phyloP scores from a whole-genome alignment of 2,113 vertebrate genomes.

The Gallinago undulata region DNA sequence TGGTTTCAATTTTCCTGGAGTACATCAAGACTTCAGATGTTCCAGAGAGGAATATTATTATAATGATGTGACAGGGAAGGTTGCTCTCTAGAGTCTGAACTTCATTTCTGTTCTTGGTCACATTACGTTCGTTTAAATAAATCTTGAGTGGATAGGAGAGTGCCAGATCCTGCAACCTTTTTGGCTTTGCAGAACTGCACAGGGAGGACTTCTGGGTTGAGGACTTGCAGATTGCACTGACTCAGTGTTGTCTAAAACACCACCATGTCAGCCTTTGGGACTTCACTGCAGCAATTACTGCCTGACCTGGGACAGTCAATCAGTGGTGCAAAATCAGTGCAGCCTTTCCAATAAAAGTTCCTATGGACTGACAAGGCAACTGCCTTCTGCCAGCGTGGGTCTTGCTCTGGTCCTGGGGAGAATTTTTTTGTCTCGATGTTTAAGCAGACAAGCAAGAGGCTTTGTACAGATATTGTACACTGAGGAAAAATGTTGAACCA shows the following conservation, averaged over 20 bases:
- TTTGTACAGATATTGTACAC: background rate
- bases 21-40: background rate
- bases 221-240: background rate
- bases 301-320: background rate
- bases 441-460: background rate
- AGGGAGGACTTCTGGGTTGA: background rate
- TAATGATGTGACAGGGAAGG: background rate
- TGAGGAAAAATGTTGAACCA: background rate
- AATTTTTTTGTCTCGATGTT: background rate
- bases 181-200: background rate
- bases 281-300: background rate
- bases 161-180: background rate
- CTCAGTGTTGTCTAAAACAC: background rate
- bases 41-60: background rate
- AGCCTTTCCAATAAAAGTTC: background rate
- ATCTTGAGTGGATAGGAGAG: background rate
- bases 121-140: background rate
- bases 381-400: background rate
- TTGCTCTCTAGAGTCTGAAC: background rate
- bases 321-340: background rate
- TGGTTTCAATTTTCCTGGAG: background rate
- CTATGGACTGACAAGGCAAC: background rate
- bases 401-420: background rate
- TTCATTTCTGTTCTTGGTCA: background rate
- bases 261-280: background rate